These are phyloP conservation scores for Tetheella fluctuosa DNA, from an alignment of 2,888 invertebrate genomes.

Conservation along the genomic window DNA sequence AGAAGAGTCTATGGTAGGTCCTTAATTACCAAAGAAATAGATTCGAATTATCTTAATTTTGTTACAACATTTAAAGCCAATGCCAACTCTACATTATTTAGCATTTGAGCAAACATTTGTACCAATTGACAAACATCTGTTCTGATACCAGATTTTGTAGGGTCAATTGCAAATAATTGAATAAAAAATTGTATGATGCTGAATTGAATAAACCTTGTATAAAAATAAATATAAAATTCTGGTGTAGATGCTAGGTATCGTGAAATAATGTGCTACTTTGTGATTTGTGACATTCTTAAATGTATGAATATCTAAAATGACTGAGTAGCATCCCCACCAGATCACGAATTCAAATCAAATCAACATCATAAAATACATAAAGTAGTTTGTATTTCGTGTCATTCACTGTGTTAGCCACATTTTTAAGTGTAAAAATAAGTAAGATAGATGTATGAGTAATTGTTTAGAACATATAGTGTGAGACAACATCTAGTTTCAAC, in stretches of 20 bases:
- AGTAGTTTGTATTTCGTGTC: constrained; percentile 33
- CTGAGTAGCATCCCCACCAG: background rate
- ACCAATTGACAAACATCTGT: background rate
- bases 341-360: background rate
- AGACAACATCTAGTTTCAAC: constrained; percentile 73
- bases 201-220: background rate
- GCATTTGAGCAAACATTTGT: constrained; percentile 12
- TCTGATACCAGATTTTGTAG: constrained; percentile 18
- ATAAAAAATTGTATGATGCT: constrained; percentile 20
- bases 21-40: constrained; percentile 25
- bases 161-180: constrained; percentile 15
- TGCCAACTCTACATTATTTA: constrained; percentile 7
- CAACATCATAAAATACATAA: constrained; percentile 13
- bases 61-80: constrained; percentile 61
- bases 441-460: constrained; percentile 40
- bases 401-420: constrained; percentile 68
- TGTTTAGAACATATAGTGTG: constrained; percentile 67
- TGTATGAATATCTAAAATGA: constrained; percentile 4
- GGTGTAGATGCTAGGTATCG: constrained; percentile 2
- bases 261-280: constrained; percentile 1
- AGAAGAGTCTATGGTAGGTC: constrained; percentile 15
- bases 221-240: background rate
- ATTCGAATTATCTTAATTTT: constrained; percentile 25
- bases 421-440: constrained; percentile 50
- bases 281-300: background rate